Base-by-base conservation (phyloP, 1,140 invertebrate species). In the Trichonephila inaurata region DNA sequence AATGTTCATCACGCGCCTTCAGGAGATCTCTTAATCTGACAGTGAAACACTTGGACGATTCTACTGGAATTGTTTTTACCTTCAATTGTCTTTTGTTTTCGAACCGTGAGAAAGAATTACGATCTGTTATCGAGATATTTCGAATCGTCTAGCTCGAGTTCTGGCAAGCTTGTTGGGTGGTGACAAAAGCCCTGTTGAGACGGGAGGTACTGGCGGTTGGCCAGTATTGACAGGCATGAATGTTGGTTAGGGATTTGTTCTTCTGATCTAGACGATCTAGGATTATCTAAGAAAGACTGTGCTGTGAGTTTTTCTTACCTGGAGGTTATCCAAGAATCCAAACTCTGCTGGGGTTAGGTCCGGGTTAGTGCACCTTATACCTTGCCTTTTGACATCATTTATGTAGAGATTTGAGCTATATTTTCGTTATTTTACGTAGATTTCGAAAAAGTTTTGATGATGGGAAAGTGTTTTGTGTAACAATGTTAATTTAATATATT, bases 311-410 rank as follows among this genome's bases (percentile, higher is more conserved):
- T 19, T 85, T 85, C 64, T 72, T n/a, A 16, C 18, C 58, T 91
- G 89, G 89, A 82, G n/a, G 51, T 19, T 10, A 16, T 91, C 89
- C 89, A 91, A 69, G 19, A 88, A 64, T 81, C 72, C 60, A 58
- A 18, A 81, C 69, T 91, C 66, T 77, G 66, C 89, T 91, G 89
- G 89, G 89, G 69, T 77, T n/a, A 19, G 51, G 44, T 40, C 60
- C 66, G 89, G 88, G 87, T 91, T 82, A 82, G 60, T 82, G 89
- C 72, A 91, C 89, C n/a, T 51, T 51, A 85, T 16, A 51, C n/a
- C 21, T 83, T 83, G 40, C 40, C 21, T 85, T 60, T 24, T 61
- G 86, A 88, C 86, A 88, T 28, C 62, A 33, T 33, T 88, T 64
- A 61, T 24, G 66, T 66, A 12, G 61, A 40, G 60, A 85, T 85